Conservation (phyloP, 2,797 vertebrate species). For the Anguilla obscura region DNA sequence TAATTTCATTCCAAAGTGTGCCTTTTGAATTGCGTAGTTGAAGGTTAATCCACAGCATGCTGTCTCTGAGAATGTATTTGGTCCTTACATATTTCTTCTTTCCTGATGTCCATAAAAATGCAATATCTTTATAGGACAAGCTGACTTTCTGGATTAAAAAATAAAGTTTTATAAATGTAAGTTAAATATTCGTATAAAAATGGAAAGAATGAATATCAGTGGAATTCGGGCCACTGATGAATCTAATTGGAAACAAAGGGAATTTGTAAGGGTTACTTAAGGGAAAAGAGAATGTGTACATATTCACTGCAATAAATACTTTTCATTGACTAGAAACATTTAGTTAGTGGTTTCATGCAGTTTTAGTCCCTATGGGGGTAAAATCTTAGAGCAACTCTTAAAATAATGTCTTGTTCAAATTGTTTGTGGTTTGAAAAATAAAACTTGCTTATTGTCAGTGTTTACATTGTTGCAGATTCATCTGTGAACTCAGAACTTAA, state of each 20-base stretch:
- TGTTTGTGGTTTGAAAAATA: conserved; percentile 44
- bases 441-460: conserved; percentile 52
- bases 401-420: conserved; percentile 34
- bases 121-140: not conserved
- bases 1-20: not conserved
- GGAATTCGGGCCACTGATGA: not conserved
- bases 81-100: not conserved
- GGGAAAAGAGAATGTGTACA: not conserved
- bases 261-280: not conserved
- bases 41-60: not conserved
- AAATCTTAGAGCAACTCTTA: conserved; percentile 29
- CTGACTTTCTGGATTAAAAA: not conserved
- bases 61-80: not conserved
- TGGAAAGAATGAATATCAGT: not conserved
- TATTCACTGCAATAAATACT: not conserved
- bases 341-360: not conserved
- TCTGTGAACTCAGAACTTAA: conserved; percentile 63
- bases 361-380: not conserved
- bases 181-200: not conserved
- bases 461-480: conserved; percentile 54
- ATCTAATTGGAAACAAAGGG: not conserved
- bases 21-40: not conserved
- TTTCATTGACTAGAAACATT: not conserved
- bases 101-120: not conserved
- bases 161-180: not conserved